Conservation (phyloP, 1,140 invertebrate species). For the Cydia splendana region DNA sequence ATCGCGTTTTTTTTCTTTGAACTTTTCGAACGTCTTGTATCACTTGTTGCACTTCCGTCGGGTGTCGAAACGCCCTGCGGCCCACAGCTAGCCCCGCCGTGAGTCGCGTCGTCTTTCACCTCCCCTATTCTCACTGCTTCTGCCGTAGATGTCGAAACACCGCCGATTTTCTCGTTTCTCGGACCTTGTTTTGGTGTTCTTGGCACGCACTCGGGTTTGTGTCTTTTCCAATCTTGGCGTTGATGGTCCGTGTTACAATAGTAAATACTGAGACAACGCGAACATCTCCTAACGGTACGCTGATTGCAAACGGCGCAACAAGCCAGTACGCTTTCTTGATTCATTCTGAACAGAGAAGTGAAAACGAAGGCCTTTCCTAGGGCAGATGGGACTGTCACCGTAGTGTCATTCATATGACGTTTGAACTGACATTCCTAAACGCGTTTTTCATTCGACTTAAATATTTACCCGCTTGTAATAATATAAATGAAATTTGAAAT, state of each 20-base stretch:
- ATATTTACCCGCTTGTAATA: not conserved
- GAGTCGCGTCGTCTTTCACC: conserved; percentile 35
- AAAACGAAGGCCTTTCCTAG: conserved; percentile 30
- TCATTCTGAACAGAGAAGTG: conserved; percentile 64
- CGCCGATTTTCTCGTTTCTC: conserved; percentile 53
- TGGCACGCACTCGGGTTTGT: conserved; percentile 81
- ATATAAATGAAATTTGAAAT: not conserved
- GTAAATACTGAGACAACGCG: conserved; percentile 85
- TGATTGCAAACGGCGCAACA: conserved; percentile 85
- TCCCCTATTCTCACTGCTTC: conserved; percentile 42
- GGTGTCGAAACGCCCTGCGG: conserved; percentile 36
- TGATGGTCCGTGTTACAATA: conserved; percentile 92
- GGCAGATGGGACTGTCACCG: conserved; percentile 9
- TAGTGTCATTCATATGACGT: not conserved
- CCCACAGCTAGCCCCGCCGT: conserved; percentile 36
- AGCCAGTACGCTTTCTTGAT: conserved; percentile 69
- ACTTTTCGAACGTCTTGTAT: conserved; percentile 60
- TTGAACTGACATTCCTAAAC: not conserved
- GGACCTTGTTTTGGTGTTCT: conserved; percentile 65
- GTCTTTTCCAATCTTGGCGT: conserved; percentile 86
- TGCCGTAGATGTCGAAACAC: conserved; percentile 49
- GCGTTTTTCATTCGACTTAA: conserved; percentile 1
- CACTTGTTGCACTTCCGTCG: conserved; percentile 43
- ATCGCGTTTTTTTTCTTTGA: conserved; percentile 58
- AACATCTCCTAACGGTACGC: conserved; percentile 86